Evolutionary conservation across 2,113 vertebrate genomes (phyloP).

Genomic region (Microcebus jonahi): DNA sequence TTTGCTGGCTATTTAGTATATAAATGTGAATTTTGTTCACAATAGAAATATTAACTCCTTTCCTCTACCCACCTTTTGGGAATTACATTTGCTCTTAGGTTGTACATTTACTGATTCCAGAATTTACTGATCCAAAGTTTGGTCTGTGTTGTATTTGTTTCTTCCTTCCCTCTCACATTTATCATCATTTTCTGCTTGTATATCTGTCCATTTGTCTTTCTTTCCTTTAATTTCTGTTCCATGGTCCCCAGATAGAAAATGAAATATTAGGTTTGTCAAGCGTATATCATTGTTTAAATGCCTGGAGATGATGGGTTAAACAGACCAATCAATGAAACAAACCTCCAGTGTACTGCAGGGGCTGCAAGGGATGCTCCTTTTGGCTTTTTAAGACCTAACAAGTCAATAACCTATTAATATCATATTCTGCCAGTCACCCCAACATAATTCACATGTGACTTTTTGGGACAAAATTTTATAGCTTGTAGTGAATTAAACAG

Average conservation of each 20-base stretch:
- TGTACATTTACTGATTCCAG: constrained; percentile 60
- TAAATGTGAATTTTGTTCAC: constrained; percentile 52
- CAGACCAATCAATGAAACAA: constrained; percentile 91
- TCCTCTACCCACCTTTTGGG: background rate
- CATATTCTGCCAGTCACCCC: constrained; percentile 86
- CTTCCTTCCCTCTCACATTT: constrained; percentile 79
- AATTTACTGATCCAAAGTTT: constrained; percentile 78
- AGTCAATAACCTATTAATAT: constrained; percentile 94
- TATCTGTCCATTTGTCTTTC: constrained; percentile 86
- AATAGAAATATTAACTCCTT: constrained; percentile 2
- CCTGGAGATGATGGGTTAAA: constrained; percentile 91
- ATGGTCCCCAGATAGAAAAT: constrained; percentile 88
- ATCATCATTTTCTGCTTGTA: constrained; percentile 86
- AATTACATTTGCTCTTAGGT: constrained; percentile 27
- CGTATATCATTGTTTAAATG: constrained; percentile 90
- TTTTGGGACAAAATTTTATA: constrained; percentile 79
- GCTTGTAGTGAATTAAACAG: constrained; percentile 79
- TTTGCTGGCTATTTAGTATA: background rate
- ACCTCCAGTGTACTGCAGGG: constrained; percentile 88
- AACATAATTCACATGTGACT: constrained; percentile 83
- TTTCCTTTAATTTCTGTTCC: constrained; percentile 86
- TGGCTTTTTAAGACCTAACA: constrained; percentile 88
- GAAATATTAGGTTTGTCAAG: constrained; percentile 92
- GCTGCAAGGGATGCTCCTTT: constrained; percentile 86
- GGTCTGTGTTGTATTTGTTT: constrained; percentile 70